Evolutionary conservation across 2,888 invertebrate genomes (phyloP), one percentile per base, ranked within the genome.

Genomic region (Caenorhabditis sinica): DNA sequence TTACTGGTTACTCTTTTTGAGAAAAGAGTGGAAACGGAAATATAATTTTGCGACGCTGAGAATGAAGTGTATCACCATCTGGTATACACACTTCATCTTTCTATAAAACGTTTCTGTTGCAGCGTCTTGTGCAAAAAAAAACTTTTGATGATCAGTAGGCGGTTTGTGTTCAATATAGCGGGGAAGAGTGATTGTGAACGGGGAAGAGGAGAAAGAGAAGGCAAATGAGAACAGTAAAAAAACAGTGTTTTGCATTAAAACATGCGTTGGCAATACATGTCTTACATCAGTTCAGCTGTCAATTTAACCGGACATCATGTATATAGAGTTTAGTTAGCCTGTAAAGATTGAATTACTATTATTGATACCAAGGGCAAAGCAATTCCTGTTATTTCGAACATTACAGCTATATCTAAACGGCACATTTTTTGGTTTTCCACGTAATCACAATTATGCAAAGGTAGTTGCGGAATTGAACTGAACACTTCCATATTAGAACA

Each of bases 31-130:
- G 20, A 58, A 20, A 2, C n/a, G 58, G 49, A 60, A 43, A 33
- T 15, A 33, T 40, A 43, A 58, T 28, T 25, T 23, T n/a, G 4
- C 15, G 40, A 6, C 5, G 13, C 20, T 13, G 15, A 20, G 33
- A 60, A 17, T 20, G 45, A 17, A 51, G 28, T 25, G 61, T 45
- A 56, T 40, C 53, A 56, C 58, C 75, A 76, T 76, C 66, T 76
- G 75, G 75, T 53, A 25, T 17, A 17, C 20, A 43, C 65, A 65
- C 51, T 51, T 6, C 30, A 40, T 74, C 23, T 28, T 53, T 36
- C 28, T 56, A 66, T 28, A 43, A 43, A 75, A 75, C 20, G 9
- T 28, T 60, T 45, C 28, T 65, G 65, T n/a, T 65, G 65, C 72
- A 33, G 72, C 56, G 17, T 53, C n/a, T 56, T 20, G 40, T 69